Base-by-base conservation (phyloP, 2,797 vertebrate species). In the Mormyrus proboscirostris region DNA sequence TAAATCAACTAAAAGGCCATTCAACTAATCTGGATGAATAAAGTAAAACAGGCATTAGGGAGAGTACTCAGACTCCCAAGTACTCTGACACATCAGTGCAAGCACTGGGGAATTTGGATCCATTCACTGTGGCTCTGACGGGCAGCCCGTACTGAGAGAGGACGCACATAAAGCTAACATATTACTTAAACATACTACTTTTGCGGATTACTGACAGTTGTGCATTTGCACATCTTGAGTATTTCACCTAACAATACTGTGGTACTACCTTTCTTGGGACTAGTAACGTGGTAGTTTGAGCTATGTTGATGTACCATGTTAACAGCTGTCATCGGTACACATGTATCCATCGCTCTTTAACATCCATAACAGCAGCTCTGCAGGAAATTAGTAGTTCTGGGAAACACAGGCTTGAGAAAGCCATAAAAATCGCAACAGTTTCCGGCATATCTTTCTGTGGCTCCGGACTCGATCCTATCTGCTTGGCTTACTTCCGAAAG, bases 1-100 rank as follows among this genome's bases (percentile, higher is more conserved):
- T 86, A 86, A 86, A 86, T 86, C 47, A 53, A 86, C 25, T 53
- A 53, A 51, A 86, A 86, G 9, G 25, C 47, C 22, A 86, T 51
- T 29, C 22, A 55, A 55, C 22, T 86, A 16, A 53, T 29, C n/a
- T 7, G 49, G 50, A 33, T 55, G 49, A 86, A 29, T 22, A 51
- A 51, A 53, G 50, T 49, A 55, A 86, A 33, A 29, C 22, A 12
- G 12, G 50, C 49, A 55, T 22, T 55, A 51, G 50, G 22, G 84
- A 85, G 22, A 85, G 83, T 25, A 49, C 19, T 41, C 33, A 73
- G 69, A 33, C 69, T 38, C 33, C 33, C 25, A 33, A 73, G 65
- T 73, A 73, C 65, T 69, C 62, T 38, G 65, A 65, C 8, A 62
- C 57, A 65, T 65, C 59, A 29, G 1, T 29, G 59, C 22, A 65